Evolutionary conservation across 1,140 invertebrate genomes (phyloP), one percentile per base, ranked within the genome.

Genomic region (honey bee (Apis mellifera)): DNA sequence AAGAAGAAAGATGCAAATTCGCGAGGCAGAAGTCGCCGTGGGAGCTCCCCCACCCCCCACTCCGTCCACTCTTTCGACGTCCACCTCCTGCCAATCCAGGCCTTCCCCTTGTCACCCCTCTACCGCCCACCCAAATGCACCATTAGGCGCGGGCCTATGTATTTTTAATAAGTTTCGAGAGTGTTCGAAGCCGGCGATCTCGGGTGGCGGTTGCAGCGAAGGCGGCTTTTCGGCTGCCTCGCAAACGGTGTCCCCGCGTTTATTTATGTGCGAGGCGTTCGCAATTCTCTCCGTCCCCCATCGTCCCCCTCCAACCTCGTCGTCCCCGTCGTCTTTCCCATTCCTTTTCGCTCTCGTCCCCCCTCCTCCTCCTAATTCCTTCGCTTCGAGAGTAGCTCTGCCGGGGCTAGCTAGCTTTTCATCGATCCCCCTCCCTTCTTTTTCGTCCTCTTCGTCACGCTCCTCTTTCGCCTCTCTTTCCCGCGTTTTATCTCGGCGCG

Each of bases 131-230:
- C 78, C 87, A 90, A 92, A 91, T 84, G 80, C 83, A 87, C 88
- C 89, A 91, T 92, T 92, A 92, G 87, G 87, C 86, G 78, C 83
- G 83, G 87, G 85, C 86, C 91, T 92, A 92, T 92, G 91, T 91
- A 92, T 93, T 92, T 92, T 92, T 92, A 93, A 92, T 92, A 93
- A 92, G 89, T 92, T 92, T 92, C 89, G 89, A 91, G 86, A 90
- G 89, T 89, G 87, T 81, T 90, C 85, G 80, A 87, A 84, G 82
- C 87, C 81, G 82, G 86, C 86, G 82, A 90, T 86, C 82, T 86
- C 62, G 87, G 86, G 79, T 86, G 85, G 86, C 88, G 90, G 85
- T 86, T 87, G 89, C 87, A 77, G 55, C 76, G 86, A 89, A 91
- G 88, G 88, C 90, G 92, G 92, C 91, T 90, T 93, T 89, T 91